Base-by-base conservation (phyloP, 2,888 invertebrate species). In the Pinctada fucata region DNA sequence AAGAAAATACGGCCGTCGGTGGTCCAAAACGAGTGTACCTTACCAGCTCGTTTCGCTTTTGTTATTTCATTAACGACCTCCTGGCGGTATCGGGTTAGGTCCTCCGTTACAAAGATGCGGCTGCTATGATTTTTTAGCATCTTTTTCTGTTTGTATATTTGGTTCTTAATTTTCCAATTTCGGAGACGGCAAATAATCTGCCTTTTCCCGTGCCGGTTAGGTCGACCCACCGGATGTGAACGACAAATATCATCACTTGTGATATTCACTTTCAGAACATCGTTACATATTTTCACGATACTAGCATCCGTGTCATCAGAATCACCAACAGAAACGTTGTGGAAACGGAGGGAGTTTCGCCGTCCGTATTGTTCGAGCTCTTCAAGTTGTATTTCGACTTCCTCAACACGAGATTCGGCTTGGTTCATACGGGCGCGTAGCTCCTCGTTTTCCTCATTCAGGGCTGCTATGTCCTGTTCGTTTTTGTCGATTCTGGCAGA, bases 11-110 rank as follows among this genome's bases (percentile, higher is more conserved):
- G 16, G 31, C 72, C 72, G 16, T 72, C 72, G 72, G 16, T 72
- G 6, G 63, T 72, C 72, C 72, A 72, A 72, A 72, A 72, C 13
- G 72, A 72, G 10, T 50, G 45, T 31, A 72, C 47, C 47, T 72
- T 72, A 2, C 58, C 2, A 2, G 63, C 58, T 45, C 72, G 72
- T 45, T 58, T 58, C 10, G 51, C 70, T n/a, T 51, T 70, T n/a
- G 31, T 31, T 2, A 70, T 8, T 70, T 70, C 51, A 50, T 51
- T 4, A 3, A 63, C 64, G 45, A 52, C 47, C 45, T 3, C 31
- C 16, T 72, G 72, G 10, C 72, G n/a, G 45, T 52, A 45, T 58
- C 48, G 58, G 5, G 72, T 63, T 8, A 72, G 63, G 47, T 72
- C 72, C 47, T 72, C 73, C 2, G 73, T 73, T 65, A 73, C 31